These are phyloP conservation scores for Scaptomyza caliginosa DNA, from an alignment of 2,888 invertebrate genomes.

Conservation along the genomic window DNA sequence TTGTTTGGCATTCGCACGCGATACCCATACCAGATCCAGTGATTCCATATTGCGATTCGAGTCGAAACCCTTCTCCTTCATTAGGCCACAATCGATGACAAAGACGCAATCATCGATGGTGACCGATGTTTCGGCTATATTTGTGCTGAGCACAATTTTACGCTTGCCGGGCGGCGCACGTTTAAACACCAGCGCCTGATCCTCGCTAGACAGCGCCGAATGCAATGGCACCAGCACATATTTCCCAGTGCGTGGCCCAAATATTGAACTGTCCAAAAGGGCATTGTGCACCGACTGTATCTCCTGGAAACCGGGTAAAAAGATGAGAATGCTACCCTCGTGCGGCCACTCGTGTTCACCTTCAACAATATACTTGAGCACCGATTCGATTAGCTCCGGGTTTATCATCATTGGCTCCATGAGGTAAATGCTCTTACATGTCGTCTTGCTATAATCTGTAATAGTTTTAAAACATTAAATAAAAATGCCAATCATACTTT, in stretches of 20 bases:
- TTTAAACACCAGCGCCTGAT: conserved; percentile 90
- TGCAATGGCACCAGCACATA: conserved; percentile 92
- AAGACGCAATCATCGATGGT: conserved; percentile 98
- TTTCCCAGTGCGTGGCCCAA: conserved; percentile 85
- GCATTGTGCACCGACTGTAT: conserved; percentile 90
- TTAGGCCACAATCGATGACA: conserved; percentile 95
- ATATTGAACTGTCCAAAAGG: conserved; percentile 87
- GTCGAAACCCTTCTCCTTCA: conserved; percentile 91
- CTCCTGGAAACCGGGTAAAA: conserved; percentile 92
- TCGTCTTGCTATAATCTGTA: conserved; percentile 86
- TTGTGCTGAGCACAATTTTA: conserved; percentile 95
- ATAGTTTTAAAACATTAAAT: neutral
- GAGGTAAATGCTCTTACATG: conserved; percentile 90
- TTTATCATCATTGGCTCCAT: conserved; percentile 92
- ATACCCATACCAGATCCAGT: conserved; percentile 94
- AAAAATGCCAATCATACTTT: too few species aligned
- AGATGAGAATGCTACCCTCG: conserved; percentile 90
- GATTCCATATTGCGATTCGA: conserved; percentile 94
- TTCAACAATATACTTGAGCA: conserved; percentile 88
- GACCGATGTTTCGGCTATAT: conserved; percentile 97
- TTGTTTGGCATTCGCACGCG: conserved; percentile 94
- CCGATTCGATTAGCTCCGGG: conserved; percentile 89
- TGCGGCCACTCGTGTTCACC: conserved; percentile 86
- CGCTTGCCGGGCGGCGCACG: conserved; percentile 89
- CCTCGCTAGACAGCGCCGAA: conserved; percentile 92